Base-by-base conservation (phyloP, 2,888 invertebrate genomes). In the Cantharis nigra region DNA sequence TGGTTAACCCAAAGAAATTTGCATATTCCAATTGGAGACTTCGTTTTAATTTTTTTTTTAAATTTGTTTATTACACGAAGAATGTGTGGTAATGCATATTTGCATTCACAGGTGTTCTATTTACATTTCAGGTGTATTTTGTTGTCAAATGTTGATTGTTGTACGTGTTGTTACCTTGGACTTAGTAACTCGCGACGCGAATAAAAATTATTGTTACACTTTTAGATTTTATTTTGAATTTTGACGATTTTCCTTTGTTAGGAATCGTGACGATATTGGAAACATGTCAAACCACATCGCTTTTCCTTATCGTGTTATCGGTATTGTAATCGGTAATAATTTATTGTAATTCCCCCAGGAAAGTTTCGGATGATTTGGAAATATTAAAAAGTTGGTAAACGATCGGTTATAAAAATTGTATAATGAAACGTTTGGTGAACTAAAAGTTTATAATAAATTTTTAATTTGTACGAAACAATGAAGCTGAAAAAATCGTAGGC, bases 131-230 rank as follows among this genome's bases (percentile, higher is more conserved):
- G 77, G 74, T 77, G 77, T 74, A 67, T 71, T 69, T 75, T 63
- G 70, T 70, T 75, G 75, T 75, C 63, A 67, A 76, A 77, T 74
- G 69, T 74, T 74, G 74, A 74, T 74, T 77, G 77, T 74, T 69
- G 69, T 77, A 67, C 49, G 71, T 77, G 33, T 71, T 28, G 30
- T 75, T 74, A 71, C 74, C 77, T 71, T 71, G 77, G 71, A 74
- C 77, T 74, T 77, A 74, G 71, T 69, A 74, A 74, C 77, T 71
- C 63, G 77, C 33, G 23, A 67, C 65, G 26, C 18, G 65, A 26
- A 67, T 67, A 67, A 64, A 64, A 67, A 23, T 67, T 67, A 67
- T 67, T 13, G 49, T 49, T 49, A 49, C 49, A 49, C 49, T 49
- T 49, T 67, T 67, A 67, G 26, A 23, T 67, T 23, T 26, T 23